phyloP scores from a whole-genome alignment of 2,113 vertebrate species.

The Crypturellus undulatus region DNA sequence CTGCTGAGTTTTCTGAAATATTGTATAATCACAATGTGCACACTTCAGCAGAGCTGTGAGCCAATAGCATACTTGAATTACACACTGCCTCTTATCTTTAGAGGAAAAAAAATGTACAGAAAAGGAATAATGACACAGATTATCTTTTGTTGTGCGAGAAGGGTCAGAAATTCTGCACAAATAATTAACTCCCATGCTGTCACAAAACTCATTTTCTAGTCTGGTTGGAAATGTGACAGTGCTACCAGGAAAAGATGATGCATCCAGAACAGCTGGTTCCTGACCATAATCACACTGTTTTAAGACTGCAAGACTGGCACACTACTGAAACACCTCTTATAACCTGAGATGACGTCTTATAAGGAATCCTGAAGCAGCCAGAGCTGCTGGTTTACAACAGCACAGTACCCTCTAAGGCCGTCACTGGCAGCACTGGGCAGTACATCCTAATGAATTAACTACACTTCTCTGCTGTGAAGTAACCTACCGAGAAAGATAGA shows the following conservation, averaged over 20 bases:
- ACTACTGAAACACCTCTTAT: background rate
- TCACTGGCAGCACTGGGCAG: background rate
- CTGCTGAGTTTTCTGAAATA: background rate
- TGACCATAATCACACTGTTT: background rate
- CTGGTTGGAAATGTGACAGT: background rate
- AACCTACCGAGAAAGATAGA: slow-evolving; percentile 90
- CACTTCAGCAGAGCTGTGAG: background rate
- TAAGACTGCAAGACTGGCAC: fast-evolving
- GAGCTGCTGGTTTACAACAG: background rate
- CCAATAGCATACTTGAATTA: background rate
- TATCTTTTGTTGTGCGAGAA: background rate
- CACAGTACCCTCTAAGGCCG: background rate
- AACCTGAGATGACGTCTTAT: background rate
- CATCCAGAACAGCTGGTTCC: background rate
- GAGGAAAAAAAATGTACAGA: background rate
- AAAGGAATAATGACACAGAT: background rate
- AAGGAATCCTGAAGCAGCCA: background rate
- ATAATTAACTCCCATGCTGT: background rate
- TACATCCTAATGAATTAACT: background rate
- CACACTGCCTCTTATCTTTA: background rate
- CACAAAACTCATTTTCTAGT: background rate
- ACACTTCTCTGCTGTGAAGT: background rate
- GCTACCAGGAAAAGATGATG: background rate
- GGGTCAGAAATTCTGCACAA: background rate
- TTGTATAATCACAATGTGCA: background rate